Percentiles rank a stretch among this genome's conserved stretches.
Conservation (phyloP, 2,888 invertebrate species). For the Crematogaster levior region DNA sequence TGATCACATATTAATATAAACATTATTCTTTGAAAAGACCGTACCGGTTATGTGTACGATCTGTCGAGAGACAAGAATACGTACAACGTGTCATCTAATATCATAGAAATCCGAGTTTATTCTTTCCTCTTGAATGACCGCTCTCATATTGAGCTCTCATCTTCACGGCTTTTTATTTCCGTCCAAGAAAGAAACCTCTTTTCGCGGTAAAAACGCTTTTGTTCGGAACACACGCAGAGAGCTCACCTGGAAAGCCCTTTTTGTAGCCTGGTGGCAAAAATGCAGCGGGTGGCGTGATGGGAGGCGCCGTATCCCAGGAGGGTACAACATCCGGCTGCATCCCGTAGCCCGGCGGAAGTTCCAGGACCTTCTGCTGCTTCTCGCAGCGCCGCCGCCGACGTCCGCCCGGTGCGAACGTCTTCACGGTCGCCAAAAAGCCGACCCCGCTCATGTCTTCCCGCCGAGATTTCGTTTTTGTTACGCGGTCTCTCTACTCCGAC, state of each 20-base stretch:
- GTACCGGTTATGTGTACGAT: background rate
- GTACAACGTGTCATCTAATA: too few relatives aligned
- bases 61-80: background rate
- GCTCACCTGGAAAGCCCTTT: slow-evolving; percentile 84
- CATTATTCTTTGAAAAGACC: background rate
- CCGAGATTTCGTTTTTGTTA: slow-evolving; percentile 60
- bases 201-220: background rate
- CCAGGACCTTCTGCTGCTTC: slow-evolving; percentile 87
- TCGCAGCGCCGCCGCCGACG: slow-evolving; percentile 89
- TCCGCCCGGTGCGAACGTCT: slow-evolving; percentile 89
- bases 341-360: slow-evolving; percentile 79
- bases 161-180: background rate
- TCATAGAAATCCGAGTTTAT: background rate
- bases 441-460: slow-evolving; percentile 87
- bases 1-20: background rate
- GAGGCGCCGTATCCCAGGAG: slow-evolving; percentile 88
- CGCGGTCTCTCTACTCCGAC: background rate
- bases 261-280: slow-evolving; percentile 89
- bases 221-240: background rate
- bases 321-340: slow-evolving; percentile 87
- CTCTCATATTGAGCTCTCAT: background rate
- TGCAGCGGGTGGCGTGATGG: slow-evolving; percentile 90
- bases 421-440: slow-evolving; percentile 88
- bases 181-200: background rate
- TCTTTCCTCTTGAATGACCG: background rate